Percentiles rank a stretch among this genome's conserved stretches.
Evolutionary conservation across 2,888 invertebrate species (phyloP).

Genomic region (Nemotelus nigrinus): DNA sequence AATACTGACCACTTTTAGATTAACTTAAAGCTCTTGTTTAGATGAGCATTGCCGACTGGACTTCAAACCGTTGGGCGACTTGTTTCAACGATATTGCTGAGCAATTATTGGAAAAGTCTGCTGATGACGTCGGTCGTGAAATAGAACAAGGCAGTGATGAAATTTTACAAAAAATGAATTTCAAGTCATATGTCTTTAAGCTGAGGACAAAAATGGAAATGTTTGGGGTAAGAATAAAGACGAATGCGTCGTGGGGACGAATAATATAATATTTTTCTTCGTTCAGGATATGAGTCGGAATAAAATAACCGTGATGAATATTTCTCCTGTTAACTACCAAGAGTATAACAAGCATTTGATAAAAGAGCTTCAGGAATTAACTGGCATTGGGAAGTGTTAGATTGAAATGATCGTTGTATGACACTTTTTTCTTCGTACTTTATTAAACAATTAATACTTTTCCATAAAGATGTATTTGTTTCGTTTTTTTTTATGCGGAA

Average conservation of each 20-base stretch:
- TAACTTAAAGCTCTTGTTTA: slow-evolving; percentile 60
- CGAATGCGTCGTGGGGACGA: not conserved
- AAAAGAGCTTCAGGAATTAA: slow-evolving; percentile 73
- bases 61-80: slow-evolving; percentile 89
- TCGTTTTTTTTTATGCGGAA: too few species aligned
- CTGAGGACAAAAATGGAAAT: slow-evolving; percentile 89
- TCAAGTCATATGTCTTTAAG: slow-evolving; percentile 83
- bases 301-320: slow-evolving; percentile 77
- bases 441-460: too few species aligned
- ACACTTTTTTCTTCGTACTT: too few species aligned
- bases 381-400: slow-evolving; percentile 66
- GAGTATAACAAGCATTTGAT: slow-evolving; percentile 79
- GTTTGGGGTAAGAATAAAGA: slow-evolving; percentile 79
- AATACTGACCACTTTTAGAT: not conserved
- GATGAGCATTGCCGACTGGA: slow-evolving; percentile 88
- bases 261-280: slow-evolving; percentile 39
- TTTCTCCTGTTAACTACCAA: slow-evolving; percentile 78
- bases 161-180: slow-evolving; percentile 78
- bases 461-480: too few species aligned
- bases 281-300: slow-evolving; percentile 67
- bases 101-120: slow-evolving; percentile 74
- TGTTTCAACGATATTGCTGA: slow-evolving; percentile 89
- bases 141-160: slow-evolving; percentile 74
- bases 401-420: too few species aligned
- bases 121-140: slow-evolving; percentile 80